Percentiles rank a stretch among this genome's conserved stretches.
These are phyloP conservation scores for Polyommatus iphigenia DNA, from an alignment of 2,888 invertebrate species.

Conservation along the genomic window DNA sequence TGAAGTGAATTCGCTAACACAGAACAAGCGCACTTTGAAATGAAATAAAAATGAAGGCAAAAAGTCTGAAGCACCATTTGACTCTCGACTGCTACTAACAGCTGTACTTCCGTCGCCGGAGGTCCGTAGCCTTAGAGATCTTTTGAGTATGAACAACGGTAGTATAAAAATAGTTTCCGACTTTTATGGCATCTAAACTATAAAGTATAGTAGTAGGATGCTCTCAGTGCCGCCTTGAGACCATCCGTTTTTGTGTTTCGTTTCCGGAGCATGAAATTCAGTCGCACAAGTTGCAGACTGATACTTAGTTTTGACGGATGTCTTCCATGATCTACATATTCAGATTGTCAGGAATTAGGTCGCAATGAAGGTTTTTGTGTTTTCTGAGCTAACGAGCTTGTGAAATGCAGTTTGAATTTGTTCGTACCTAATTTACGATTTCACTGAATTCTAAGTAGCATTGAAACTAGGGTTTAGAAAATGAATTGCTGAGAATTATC, in stretches of 20 bases:
- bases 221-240: not conserved
- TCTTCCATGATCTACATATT: not conserved
- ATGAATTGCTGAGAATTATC: too few relatives aligned
- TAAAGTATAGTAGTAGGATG: not conserved
- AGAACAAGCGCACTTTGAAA: not conserved
- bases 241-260: constrained; percentile 5
- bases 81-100: constrained; percentile 7
- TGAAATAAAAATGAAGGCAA: constrained; percentile 1
- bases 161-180: constrained; percentile 21
- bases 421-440: not conserved
- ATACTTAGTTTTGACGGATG: not conserved
- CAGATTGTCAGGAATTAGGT: constrained; percentile 7
- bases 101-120: constrained; percentile 7
- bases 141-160: constrained; percentile 10
- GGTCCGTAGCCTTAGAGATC: constrained; percentile 20
- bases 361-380: not conserved
- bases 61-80: constrained; percentile 14
- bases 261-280: constrained; percentile 14
- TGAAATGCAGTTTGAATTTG: not conserved
- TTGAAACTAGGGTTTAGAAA: not conserved
- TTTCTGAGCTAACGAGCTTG: not conserved
- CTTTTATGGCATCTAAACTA: constrained; percentile 17
- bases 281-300: not conserved
- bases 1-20: constrained; percentile 6
- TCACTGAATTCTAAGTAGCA: not conserved